A percentile compares a stretch with the other conserved stretches of the same genome.
phyloP scores from a whole-genome alignment of 2,888 invertebrate genomes.

The Aphrophora alni region DNA sequence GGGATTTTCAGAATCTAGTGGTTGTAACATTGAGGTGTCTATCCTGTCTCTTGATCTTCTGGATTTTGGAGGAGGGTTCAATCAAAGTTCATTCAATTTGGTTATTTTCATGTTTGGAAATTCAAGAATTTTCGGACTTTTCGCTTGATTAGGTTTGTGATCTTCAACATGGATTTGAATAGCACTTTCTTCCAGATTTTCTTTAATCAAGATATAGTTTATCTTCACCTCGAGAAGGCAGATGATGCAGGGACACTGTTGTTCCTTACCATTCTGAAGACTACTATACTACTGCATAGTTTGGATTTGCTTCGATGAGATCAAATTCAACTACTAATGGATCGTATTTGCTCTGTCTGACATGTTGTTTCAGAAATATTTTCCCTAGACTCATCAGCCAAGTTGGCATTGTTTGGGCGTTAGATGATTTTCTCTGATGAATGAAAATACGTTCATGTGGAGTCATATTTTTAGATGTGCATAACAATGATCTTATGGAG shows the following conservation, averaged over 20 bases:
- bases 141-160: too few relatives aligned
- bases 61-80: too few relatives aligned
- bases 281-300: constrained; percentile 42
- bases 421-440: constrained; percentile 38
- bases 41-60: too few relatives aligned
- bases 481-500: neutral
- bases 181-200: too few relatives aligned
- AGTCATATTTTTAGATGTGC: constrained; percentile 17
- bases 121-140: too few relatives aligned
- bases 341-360: constrained; percentile 42
- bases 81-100: too few relatives aligned
- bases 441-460: constrained; percentile 37
- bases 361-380: constrained; percentile 42
- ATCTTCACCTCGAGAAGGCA: constrained; percentile 37
- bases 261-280: constrained; percentile 40
- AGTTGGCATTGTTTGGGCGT: constrained; percentile 41
- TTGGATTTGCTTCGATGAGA: constrained; percentile 42
- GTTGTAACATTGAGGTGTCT: too few relatives aligned
- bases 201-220: too few relatives aligned
- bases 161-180: too few relatives aligned
- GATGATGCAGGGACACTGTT: constrained; percentile 41
- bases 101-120: too few relatives aligned
- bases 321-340: constrained; percentile 45
- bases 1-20: too few relatives aligned
- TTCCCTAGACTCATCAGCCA: constrained; percentile 40